Base-by-base conservation (phyloP, 2,797 vertebrate genomes). In the Ciconia nigra region DNA sequence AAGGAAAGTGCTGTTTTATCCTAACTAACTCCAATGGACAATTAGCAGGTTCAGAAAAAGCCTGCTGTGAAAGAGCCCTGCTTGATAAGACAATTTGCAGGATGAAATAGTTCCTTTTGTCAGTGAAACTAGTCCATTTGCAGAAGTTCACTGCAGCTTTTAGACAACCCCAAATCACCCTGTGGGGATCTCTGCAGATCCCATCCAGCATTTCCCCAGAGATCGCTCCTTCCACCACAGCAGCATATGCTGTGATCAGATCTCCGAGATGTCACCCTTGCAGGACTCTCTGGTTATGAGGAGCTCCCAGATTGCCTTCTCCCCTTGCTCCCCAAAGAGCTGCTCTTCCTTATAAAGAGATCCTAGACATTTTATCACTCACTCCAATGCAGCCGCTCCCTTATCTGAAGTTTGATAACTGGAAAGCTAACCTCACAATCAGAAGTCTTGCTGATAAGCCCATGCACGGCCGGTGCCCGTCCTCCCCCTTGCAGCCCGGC, bases 281-380 rank as follows among this genome's bases (percentile, higher is more conserved):
- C 47, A 54, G 26, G 18, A 67, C 59, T 33, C 37, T 28, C n/a
- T 0, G 0, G 44, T 71, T 16, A 46, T 0, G 20, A 74, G 57
- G 17, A 52, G 13, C 28, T 61, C 25, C 29, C 31, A 33, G 22
- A 44, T 3, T 3, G 10, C 74, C 29, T 67, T 79, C 39, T 54
- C 51, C 78, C n/a, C 77, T 73, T 71, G 12, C 46, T 89, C 47
- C 65, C 90, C 29, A 5, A 63, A 72, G 47, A 78, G 41, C 57
- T 1, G 6, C 61, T 72, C 44, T 85, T 57, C 87, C 87, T 16
- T 0, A 11, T 37, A 58, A 62, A 92, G 71, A 91, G 89, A 96
- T 74, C 74, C 70, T 70, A 92, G 89, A 74, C 71, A 58, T 71
- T 79, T 94, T 95, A 97, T 93, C 95, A 15, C 77, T 65, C 20